A percentile compares a stretch with the other conserved stretches of the same genome.
These are phyloP conservation scores for Balearica regulorum DNA, from an alignment of 2,797 vertebrate genomes.

Conservation along the genomic window DNA sequence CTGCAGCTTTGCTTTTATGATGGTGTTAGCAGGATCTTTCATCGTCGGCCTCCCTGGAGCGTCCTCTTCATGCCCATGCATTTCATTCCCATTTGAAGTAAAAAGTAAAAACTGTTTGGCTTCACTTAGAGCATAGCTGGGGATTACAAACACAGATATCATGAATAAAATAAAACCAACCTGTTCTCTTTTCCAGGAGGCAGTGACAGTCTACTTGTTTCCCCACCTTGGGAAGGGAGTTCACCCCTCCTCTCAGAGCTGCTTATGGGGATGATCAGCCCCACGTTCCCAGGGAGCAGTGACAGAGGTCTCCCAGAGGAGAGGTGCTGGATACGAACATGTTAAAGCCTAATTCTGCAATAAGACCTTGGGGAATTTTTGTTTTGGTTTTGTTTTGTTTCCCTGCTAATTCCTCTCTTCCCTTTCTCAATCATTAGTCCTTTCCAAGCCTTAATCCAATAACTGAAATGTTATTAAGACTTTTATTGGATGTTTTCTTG, in stretches of 20 bases:
- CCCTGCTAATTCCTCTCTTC: background rate
- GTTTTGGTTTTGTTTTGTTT: background rate
- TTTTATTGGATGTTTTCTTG: background rate
- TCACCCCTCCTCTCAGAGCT: background rate
- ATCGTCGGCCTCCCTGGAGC: background rate
- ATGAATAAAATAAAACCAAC: background rate
- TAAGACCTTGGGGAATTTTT: background rate
- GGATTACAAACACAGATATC: background rate
- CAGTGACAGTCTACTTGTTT: background rate
- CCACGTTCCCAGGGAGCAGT: background rate
- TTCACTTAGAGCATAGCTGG: background rate
- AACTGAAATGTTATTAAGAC: background rate
- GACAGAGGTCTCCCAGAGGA: background rate
- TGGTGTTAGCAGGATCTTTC: background rate
- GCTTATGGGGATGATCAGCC: too few species aligned
- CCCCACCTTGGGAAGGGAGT: background rate
- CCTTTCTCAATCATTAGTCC: background rate
- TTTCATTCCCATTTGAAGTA: background rate
- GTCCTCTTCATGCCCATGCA: background rate
- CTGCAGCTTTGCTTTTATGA: background rate
- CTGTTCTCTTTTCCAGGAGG: background rate
- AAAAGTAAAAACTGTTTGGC: background rate
- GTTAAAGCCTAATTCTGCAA: background rate
- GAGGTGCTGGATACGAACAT: background rate
- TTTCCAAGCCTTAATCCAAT: background rate